Evolutionary conservation across 1,140 invertebrate species (phyloP).

Genomic region (silkworm (Bombyx mori)): DNA sequence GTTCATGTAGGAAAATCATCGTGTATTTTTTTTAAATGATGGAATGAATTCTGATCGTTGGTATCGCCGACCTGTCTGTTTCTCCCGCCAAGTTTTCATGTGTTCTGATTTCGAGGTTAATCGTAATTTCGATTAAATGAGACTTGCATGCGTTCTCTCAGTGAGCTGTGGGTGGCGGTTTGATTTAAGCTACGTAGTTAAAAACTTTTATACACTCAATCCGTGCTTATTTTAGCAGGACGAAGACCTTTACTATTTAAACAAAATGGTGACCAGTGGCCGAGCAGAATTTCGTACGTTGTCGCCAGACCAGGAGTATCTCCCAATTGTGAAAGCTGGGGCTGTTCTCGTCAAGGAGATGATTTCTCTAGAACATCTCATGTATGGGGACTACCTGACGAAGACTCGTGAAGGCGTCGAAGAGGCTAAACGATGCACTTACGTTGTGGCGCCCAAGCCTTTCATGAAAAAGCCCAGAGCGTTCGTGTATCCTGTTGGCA

Average conservation of each 20-base stretch:
- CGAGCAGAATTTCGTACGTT: conserved; percentile 42
- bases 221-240: conserved; percentile 32
- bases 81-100: too few species aligned
- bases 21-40: too few species aligned
- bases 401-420: conserved; percentile 72
- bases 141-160: too few species aligned
- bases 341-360: conserved; percentile 79
- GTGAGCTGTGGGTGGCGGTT: too few species aligned
- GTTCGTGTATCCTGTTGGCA: conserved; percentile 78
- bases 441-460: conserved; percentile 77
- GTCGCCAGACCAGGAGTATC: conserved; percentile 45
- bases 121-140: too few species aligned
- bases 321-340: conserved; percentile 63
- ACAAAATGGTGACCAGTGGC: conserved; percentile 47
- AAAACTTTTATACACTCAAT: too few species aligned
- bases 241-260: conserved; percentile 49
- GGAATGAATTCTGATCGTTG: too few species aligned
- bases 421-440: conserved; percentile 78
- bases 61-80: too few species aligned
- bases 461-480: conserved; percentile 76
- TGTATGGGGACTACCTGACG: conserved; percentile 78
- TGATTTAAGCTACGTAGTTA: too few species aligned
- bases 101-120: too few species aligned
- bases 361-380: conserved; percentile 74
- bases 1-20: too few species aligned